phyloP scores from a whole-genome alignment of 2,113 vertebrate species.

The Proteles cristata region DNA sequence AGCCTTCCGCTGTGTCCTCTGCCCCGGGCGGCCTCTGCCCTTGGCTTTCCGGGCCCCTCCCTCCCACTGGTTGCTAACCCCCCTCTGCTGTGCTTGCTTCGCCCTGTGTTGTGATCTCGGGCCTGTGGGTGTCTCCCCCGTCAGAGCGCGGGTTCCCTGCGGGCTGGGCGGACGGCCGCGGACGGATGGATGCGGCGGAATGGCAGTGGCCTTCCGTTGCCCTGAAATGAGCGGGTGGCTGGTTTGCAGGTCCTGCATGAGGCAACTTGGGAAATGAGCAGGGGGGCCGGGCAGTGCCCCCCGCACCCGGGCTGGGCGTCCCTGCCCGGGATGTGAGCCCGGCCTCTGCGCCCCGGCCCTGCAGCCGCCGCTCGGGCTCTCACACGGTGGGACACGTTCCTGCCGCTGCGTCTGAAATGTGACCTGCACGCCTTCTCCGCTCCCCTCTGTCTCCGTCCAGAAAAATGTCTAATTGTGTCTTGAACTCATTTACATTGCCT shows the following conservation, averaged over 20 bases:
- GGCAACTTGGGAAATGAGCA: neutral
- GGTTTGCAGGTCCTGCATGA: neutral
- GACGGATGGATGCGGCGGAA: fast-evolving
- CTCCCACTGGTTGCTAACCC: neutral
- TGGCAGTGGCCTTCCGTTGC: neutral
- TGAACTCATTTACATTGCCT: constrained; percentile 81
- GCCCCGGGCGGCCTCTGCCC: neutral
- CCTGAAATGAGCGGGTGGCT: no score
- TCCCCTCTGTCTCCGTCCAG: constrained; percentile 65
- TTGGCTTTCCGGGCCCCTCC: neutral
- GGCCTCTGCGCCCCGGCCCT: neutral
- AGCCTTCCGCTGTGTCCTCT: constrained; percentile 36
- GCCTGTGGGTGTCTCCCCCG: neutral
- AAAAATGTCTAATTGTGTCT: constrained; percentile 76
- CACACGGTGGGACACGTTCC: constrained; percentile 51
- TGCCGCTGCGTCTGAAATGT: constrained; percentile 58
- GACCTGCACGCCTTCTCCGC: constrained; percentile 64
- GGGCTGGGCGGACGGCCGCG: neutral
- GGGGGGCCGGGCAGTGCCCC: neutral
- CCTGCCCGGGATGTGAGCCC: neutral
- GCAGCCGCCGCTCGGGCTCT: neutral
- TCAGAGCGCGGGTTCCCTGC: neutral
- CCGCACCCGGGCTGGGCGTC: no score
- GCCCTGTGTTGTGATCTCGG: neutral
- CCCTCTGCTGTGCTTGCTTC: neutral